Conservation (phyloP, 2,888 invertebrate species). For the Vesta saturnalis region DNA sequence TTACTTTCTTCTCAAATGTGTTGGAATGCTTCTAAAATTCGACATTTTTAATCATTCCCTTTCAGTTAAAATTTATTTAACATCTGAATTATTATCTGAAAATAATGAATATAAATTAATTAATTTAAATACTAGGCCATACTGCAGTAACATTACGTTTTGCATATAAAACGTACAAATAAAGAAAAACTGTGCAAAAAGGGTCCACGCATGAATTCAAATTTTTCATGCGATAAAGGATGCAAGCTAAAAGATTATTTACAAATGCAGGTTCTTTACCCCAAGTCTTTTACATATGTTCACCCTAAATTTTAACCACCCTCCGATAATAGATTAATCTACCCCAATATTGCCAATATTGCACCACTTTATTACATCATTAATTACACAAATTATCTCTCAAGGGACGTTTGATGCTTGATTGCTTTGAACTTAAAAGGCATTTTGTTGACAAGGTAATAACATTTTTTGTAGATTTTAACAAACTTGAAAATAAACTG, state of each 20-base stretch:
- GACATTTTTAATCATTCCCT: no score
- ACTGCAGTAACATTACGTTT: background rate
- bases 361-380: constrained; percentile 63
- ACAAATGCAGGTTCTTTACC: constrained; percentile 32
- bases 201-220: constrained; percentile 1
- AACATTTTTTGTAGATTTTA: no score
- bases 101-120: constrained; percentile 36
- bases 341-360: constrained; percentile 61
- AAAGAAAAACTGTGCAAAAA: background rate
- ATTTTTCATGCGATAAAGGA: background rate
- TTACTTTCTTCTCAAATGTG: no score
- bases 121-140: constrained; percentile 17
- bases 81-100: no score
- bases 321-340: constrained; percentile 60
- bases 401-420: constrained; percentile 47
- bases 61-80: no score
- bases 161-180: background rate
- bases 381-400: constrained; percentile 60
- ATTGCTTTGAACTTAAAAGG: constrained; percentile 13
- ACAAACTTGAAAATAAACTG: no score
- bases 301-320: constrained; percentile 48
- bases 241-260: constrained; percentile 27
- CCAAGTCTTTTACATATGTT: constrained; percentile 49
- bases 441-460: background rate
- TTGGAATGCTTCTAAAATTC: no score